phyloP scores from a whole-genome alignment of 2,888 invertebrate species.

The Salticus scenicus region DNA sequence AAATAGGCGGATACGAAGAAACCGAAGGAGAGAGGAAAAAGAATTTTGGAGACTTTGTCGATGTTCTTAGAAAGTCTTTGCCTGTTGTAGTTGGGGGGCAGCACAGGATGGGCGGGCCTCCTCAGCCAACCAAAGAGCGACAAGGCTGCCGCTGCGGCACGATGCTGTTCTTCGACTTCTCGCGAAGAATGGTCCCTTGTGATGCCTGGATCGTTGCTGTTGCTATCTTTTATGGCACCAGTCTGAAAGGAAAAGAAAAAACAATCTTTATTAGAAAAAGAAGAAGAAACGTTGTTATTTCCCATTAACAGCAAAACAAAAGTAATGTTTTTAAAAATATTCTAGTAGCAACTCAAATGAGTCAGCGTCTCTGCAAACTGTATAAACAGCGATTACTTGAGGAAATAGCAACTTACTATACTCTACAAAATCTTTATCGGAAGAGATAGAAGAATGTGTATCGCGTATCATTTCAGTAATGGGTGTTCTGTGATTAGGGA shows the following conservation, averaged over 20 bases:
- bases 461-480: no score
- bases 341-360: no score
- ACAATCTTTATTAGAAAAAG: background rate
- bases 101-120: slow-evolving; percentile 87
- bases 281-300: background rate
- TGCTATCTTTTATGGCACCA: slow-evolving; percentile 51
- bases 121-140: slow-evolving; percentile 78
- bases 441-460: no score
- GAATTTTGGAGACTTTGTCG: slow-evolving; percentile 94
- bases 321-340: no score
- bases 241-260: slow-evolving; percentile 34
- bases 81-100: slow-evolving; percentile 76
- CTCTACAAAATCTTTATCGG: no score
- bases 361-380: no score
- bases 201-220: slow-evolving; percentile 60
- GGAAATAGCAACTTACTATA: no score
- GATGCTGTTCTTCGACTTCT: background rate
- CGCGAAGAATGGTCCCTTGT: slow-evolving; percentile 21
- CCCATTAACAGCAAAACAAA: background rate
- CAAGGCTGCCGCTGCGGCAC: slow-evolving; percentile 30
- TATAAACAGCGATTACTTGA: no score
- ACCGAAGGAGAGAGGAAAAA: slow-evolving; percentile 93
- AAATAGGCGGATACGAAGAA: slow-evolving; percentile 96
- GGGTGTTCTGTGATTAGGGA: no score
- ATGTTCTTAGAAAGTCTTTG: slow-evolving; percentile 89